A percentile compares a stretch with the other conserved stretches of the same genome.
These are phyloP conservation scores for Semotilus atromaculatus DNA, from an alignment of 2,797 vertebrate genomes.

Conservation along the genomic window DNA sequence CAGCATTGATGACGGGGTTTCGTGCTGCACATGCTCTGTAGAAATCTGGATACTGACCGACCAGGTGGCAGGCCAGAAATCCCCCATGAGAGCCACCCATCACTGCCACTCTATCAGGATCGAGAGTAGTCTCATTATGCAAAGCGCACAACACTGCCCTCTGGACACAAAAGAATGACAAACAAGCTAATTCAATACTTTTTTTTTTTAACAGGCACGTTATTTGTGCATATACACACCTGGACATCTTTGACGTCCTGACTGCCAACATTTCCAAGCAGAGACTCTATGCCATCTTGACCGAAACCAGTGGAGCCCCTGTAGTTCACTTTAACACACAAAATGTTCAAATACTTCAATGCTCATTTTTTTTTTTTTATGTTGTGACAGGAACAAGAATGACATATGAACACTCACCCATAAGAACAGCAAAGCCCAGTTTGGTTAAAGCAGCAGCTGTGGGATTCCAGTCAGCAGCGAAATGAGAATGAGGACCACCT, in stretches of 20 bases:
- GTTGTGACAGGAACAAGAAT: neutral
- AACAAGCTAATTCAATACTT: neutral
- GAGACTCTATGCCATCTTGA: constrained; percentile 83
- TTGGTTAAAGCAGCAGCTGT: constrained; percentile 77
- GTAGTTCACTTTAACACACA: constrained; percentile 78
- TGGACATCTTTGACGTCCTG: constrained; percentile 87
- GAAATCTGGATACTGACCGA: constrained; percentile 77
- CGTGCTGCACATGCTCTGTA: constrained; percentile 81
- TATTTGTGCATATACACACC: constrained; percentile 67
- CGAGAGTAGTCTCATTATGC: constrained; percentile 69
- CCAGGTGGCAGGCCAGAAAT: constrained; percentile 84
- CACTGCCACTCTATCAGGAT: constrained; percentile 76
- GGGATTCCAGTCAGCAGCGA: constrained; percentile 81
- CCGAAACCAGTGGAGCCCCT: constrained; percentile 86
- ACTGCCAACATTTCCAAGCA: constrained; percentile 79
- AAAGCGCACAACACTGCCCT: constrained; percentile 75
- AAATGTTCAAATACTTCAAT: constrained; percentile 6
- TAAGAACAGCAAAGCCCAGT: constrained; percentile 82
- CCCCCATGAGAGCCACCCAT: constrained; percentile 86
- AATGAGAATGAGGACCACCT: constrained; percentile 87
- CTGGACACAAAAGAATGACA: constrained; percentile 60
- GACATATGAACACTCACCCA: constrained; percentile 74
- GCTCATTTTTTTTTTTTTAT: neutral
- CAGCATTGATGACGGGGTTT: constrained; percentile 84
- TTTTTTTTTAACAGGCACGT: neutral